Evolutionary conservation across 2,888 invertebrate species (phyloP), one percentile per base, ranked within the genome.

Genomic region (Andrena hattorfiana): DNA sequence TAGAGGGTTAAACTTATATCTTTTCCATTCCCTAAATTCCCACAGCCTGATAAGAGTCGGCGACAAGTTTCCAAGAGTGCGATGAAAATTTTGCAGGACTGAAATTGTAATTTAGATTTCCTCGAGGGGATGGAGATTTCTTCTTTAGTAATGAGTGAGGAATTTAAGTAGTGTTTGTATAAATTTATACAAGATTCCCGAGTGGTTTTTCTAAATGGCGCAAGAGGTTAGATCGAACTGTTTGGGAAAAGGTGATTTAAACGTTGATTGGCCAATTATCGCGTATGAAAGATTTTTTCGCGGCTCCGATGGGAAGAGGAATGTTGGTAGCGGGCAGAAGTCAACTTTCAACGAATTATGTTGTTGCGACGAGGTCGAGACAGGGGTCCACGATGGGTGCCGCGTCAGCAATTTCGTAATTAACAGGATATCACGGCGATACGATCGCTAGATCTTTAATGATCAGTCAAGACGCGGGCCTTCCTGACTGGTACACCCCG

Each of bases 331-430:
- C 68, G 73, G 83, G 86, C 80, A 81, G 72, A 74, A 81, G 78
- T 81, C 56, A 85, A 83, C 88, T 89, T 87, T 87, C 89, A 79
- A 87, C 87, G 81, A 87, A 89, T 89, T 86, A 85, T 80, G 76
- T 84, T 86, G 87, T 84, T 81, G 66, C 78, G 59, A 68, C 67
- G 76, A 60, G 71, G 70, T 56, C 70, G 76, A 51, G 42, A 56
- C 67, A 8, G 7, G 13, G 48, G 20, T 59, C 28, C 42, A 35
- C 51, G 51, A n/a, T 64, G 67, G 35, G 54, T 59, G 68, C 20
- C 77, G 63, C 16, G 77, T 73, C 30, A 28, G 77, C 60, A 75
- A 87, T 87, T 87, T 84, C 84, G 75, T 67, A 81, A 87, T 85
- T 83, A 85, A 81, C 60, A 35, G 23, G 72, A 60, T 72, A 87